Percentiles rank a stretch among this genome's conserved stretches.
phyloP scores from a whole-genome alignment of 2,113 vertebrate genomes.

The Dipodomys merriami region DNA sequence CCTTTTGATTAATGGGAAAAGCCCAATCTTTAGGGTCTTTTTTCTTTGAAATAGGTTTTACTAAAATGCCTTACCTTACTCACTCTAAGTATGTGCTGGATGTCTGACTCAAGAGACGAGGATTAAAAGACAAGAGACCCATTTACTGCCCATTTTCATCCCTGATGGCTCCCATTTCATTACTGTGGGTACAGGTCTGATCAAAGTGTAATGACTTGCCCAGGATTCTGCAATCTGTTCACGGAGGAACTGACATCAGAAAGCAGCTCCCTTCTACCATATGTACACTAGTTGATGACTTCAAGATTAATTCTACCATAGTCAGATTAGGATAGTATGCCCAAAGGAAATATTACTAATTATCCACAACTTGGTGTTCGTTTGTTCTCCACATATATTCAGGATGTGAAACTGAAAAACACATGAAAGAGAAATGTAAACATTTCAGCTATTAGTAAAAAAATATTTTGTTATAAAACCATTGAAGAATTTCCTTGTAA shows the following conservation, averaged over 20 bases:
- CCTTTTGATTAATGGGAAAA: background rate
- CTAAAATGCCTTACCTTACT: background rate
- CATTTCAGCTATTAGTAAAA: background rate
- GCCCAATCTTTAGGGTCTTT: background rate
- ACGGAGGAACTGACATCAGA: background rate
- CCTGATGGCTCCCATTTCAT: background rate
- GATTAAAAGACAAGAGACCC: too few species aligned
- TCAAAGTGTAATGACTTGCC: background rate
- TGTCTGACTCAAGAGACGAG: too few species aligned
- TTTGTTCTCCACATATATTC: constrained; percentile 18
- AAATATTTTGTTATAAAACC: background rate
- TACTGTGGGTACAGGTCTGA: background rate
- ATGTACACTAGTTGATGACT: background rate
- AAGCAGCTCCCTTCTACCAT: background rate
- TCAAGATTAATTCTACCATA: background rate
- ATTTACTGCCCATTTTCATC: background rate
- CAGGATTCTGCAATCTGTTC: background rate
- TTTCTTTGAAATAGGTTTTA: constrained; percentile 26
- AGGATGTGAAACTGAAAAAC: background rate
- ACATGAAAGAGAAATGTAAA: background rate
- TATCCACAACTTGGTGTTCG: too few species aligned
- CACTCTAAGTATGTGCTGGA: too few species aligned
- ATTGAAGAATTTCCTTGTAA: constrained; percentile 8
- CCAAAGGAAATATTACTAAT: background rate
- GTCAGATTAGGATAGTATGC: background rate